These are phyloP conservation scores for Scyliorhinus canicula DNA, from an alignment of 2,797 vertebrate species.

Conservation along the genomic window DNA sequence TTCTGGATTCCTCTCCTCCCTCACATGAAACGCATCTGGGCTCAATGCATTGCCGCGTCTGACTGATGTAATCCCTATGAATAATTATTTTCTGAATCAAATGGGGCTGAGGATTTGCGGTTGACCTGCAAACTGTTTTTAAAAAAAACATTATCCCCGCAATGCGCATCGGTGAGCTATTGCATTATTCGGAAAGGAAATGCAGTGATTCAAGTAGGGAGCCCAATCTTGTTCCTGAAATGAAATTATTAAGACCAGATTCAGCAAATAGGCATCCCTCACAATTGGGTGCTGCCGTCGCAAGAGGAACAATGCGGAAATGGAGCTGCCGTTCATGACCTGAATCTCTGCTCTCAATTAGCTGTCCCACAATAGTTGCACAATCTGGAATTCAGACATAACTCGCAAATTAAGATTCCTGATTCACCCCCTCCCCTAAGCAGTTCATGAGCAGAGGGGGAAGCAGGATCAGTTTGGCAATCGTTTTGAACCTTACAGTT, in stretches of 20 bases:
- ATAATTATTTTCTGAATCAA: neutral
- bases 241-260: slow-evolving; percentile 22
- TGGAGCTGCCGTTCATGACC: neutral
- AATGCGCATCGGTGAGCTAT: neutral
- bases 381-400: neutral
- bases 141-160: neutral
- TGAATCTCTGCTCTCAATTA: slow-evolving; percentile 17
- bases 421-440: neutral
- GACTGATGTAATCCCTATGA: neutral
- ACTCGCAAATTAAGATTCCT: neutral
- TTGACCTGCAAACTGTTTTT: neutral
- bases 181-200: neutral
- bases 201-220: slow-evolving; percentile 6
- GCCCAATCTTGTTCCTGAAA: neutral
- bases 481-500: neutral
- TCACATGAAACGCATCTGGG: neutral
- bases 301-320: neutral
- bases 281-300: neutral
- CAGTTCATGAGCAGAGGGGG: neutral
- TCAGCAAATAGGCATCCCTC: neutral
- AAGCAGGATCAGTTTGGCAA: no score
- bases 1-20: neutral
- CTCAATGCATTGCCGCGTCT: neutral
- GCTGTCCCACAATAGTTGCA: neutral
- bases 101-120: neutral